phyloP scores from a whole-genome alignment of 35 echinoderm and acorn worm genomes.

The Hemicentrotus pulcherrimus region DNA sequence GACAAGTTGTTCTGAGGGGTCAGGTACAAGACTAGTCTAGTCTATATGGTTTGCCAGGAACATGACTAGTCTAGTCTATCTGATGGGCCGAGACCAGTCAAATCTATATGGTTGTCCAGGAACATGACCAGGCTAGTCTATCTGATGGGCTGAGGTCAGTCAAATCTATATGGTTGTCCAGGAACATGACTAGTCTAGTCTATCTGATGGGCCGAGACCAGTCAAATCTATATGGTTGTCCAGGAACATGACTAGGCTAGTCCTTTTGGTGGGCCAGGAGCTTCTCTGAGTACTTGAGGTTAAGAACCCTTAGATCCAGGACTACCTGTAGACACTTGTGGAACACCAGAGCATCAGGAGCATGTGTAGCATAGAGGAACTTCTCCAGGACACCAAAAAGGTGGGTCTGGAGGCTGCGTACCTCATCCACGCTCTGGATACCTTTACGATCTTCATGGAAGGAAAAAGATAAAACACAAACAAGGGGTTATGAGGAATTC shows the following conservation, averaged over 20 bases:
- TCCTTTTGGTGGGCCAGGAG: constrained; percentile 60
- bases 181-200: not conserved
- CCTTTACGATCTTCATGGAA: constrained; percentile 68
- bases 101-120: not conserved
- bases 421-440: constrained; percentile 58
- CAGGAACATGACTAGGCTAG: not conserved
- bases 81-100: not conserved
- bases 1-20: not conserved
- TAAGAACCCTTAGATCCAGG: constrained; percentile 73
- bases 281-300: constrained; percentile 76
- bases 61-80: not conserved
- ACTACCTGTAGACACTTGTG: constrained; percentile 83
- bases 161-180: not conserved
- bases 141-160: not conserved
- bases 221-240: not conserved
- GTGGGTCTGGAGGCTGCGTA: constrained; percentile 64
- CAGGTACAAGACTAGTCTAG: too few relatives aligned
- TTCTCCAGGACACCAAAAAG: constrained; percentile 67
- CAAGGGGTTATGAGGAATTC: not conserved
- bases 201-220: not conserved
- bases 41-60: not conserved
- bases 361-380: constrained; percentile 80
- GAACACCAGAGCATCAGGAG: constrained; percentile 72
- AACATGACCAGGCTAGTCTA: not conserved
- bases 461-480: not conserved